A percentile compares a stretch with the other conserved stretches of the same genome.
phyloP scores from a whole-genome alignment of 2,888 invertebrate genomes.

The Keiferia lycopersicella region DNA sequence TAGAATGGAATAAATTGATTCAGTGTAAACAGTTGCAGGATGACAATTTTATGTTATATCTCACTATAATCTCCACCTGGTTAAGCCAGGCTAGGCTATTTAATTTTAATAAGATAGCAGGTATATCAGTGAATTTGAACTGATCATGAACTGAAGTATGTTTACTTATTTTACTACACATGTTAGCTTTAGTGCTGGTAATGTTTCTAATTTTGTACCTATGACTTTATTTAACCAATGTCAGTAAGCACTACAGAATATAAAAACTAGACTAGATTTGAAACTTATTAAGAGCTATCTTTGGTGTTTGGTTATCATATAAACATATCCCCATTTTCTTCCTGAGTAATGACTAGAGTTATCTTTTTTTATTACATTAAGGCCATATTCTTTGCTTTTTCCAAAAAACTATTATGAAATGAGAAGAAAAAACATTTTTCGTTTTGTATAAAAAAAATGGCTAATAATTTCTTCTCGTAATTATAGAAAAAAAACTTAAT shows the following conservation, averaged over 20 bases:
- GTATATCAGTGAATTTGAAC: background rate
- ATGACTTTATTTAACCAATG: background rate
- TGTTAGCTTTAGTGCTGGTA: background rate
- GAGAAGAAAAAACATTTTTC: too few species aligned
- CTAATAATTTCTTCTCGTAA: too few species aligned
- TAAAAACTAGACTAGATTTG: background rate
- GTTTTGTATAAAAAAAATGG: too few species aligned
- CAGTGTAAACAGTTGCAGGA: conserved; percentile 7
- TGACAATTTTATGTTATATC: conserved; percentile 13
- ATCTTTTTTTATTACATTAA: too few species aligned
- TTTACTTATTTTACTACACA: background rate
- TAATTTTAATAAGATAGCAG: conserved; percentile 18
- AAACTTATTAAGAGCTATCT: background rate
- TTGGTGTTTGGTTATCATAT: too few species aligned
- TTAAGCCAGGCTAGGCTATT: conserved; percentile 16
- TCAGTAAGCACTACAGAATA: background rate
- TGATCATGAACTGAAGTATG: conserved; percentile 8
- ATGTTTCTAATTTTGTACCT: background rate
- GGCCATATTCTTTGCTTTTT: too few species aligned
- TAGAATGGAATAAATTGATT: conserved; percentile 48
- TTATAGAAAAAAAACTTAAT: background rate
- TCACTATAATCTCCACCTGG: conserved; percentile 5
- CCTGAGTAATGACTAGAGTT: too few species aligned
- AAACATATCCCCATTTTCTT: too few species aligned
- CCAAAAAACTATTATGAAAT: too few species aligned